Percentiles rank a stretch among this genome's conserved stretches.
These are phyloP conservation scores for Amphiprion clarkii DNA, from an alignment of 2,797 vertebrate genomes.

Conservation along the genomic window DNA sequence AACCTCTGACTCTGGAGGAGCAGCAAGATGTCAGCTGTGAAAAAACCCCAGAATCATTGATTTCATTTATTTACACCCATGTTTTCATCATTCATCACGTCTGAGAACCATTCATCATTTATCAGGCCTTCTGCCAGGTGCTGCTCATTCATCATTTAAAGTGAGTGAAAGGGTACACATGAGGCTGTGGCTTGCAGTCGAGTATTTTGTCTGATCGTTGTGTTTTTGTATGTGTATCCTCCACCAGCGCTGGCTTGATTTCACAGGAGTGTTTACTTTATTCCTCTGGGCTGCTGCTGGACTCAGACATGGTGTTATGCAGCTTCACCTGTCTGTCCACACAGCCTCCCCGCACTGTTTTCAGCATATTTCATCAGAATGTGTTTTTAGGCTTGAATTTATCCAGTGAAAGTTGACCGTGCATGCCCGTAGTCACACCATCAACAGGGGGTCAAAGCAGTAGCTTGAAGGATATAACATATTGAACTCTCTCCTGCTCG, in stretches of 20 bases:
- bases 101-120: not conserved
- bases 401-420: not conserved
- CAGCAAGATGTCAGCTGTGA: not conserved
- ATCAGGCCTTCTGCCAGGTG: not conserved
- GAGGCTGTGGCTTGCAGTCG: not conserved
- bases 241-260: not conserved
- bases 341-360: not conserved
- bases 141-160: constrained; percentile 32
- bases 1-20: constrained; percentile 1
- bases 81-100: constrained; percentile 13
- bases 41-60: not conserved
- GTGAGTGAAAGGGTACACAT: not conserved
- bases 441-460: constrained; percentile 1
- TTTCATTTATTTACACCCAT: not conserved
- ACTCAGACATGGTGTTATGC: constrained; percentile 9
- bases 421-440: not conserved
- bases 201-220: not conserved
- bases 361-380: constrained; percentile 3
- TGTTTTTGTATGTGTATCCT: not conserved
- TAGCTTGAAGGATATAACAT: constrained; percentile 9
- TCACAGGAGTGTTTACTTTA: not conserved
- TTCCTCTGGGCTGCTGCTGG: constrained; percentile 9
- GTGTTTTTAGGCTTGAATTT: not conserved
- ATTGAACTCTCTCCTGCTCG: not conserved
- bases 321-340: constrained; percentile 29